Evolutionary conservation across 2,113 vertebrate genomes (phyloP), one percentile per base, ranked within the genome.

Genomic region (Calidris pugnax): DNA sequence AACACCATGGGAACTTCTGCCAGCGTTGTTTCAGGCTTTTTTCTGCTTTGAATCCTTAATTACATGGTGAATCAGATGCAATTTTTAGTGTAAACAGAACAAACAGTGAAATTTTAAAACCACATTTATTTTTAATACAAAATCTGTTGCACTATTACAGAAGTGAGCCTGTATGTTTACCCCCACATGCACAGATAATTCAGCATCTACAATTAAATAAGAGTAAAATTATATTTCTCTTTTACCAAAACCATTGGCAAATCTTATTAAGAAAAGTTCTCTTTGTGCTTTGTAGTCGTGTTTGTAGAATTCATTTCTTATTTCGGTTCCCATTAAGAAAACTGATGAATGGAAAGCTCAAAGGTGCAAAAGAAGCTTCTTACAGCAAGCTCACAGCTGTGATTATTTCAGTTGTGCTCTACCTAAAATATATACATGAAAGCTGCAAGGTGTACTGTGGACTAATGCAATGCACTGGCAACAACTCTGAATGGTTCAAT

Each of bases 81-180:
- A 88, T 63, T 93, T 91, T 87, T 92, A 89, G 81, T 64, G 87
- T 93, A 94, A 92, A 96, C 68, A 96, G 91, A 97, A 92, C 79
- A 89, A 96, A 94, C 93, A 81, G 83, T 97, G 97, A 98, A 98
- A 98, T 97, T 98, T 98, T 98, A 98, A 99, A 99, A 99, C 97
- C 98, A 99, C 99, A 99, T 99, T 99, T 99, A 99, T 98, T 99
- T 98, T 98, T 97, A 98, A 98, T 98, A 99, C 97, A 99, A 99
- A 99, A 98, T 96, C 97, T 97, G 97, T 98, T 98, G 97, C 96
- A 98, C 98, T 98, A 98, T 98, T 98, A 98, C 97, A 98, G 98
- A 98, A 98, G 98, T 92, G 96, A 98, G 97, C 97, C 69, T 92
- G 85, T 97, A 95, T 96, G 93, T 97, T 97, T 97, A 98, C 95